A percentile compares a stretch with the other conserved stretches of the same genome.
Evolutionary conservation across 2,888 invertebrate genomes (phyloP).

Genomic region (Cerastis rubricosa): DNA sequence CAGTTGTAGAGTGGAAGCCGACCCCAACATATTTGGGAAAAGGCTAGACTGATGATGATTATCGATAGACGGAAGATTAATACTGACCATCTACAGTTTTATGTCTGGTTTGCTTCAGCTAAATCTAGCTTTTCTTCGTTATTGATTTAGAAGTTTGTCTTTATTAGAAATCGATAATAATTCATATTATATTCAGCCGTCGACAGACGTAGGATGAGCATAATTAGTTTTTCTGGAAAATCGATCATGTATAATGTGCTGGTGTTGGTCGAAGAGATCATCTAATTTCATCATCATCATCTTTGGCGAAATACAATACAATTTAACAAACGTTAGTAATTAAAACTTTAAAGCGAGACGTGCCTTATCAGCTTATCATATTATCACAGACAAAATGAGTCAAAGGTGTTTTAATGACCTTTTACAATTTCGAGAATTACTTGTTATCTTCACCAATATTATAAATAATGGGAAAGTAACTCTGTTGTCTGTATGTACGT

Average conservation of each 20-base stretch:
- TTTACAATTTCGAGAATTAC: neutral
- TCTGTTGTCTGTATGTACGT: neutral
- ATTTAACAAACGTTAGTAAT: conserved; percentile 14
- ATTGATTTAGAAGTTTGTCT: conserved; percentile 7
- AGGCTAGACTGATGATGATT: neutral
- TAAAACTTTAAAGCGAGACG: conserved; percentile 9
- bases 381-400: neutral
- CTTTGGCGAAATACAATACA: conserved; percentile 3
- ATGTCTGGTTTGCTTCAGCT: neutral
- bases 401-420: conserved; percentile 1
- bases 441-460: neutral
- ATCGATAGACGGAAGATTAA: conserved; percentile 17
- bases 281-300: neutral
- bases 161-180: conserved; percentile 33
- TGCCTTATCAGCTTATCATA: conserved; percentile 26
- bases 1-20: neutral
- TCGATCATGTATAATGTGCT: neutral
- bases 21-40: neutral
- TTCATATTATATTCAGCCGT: conserved; percentile 21
- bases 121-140: conserved; percentile 12
- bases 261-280: neutral
- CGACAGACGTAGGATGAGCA: neutral
- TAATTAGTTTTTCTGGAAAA: neutral
- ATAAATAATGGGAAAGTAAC: neutral
- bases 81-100: neutral